Evolutionary conservation across 2,888 invertebrate species (phyloP).

Genomic region (Hedya salicella): DNA sequence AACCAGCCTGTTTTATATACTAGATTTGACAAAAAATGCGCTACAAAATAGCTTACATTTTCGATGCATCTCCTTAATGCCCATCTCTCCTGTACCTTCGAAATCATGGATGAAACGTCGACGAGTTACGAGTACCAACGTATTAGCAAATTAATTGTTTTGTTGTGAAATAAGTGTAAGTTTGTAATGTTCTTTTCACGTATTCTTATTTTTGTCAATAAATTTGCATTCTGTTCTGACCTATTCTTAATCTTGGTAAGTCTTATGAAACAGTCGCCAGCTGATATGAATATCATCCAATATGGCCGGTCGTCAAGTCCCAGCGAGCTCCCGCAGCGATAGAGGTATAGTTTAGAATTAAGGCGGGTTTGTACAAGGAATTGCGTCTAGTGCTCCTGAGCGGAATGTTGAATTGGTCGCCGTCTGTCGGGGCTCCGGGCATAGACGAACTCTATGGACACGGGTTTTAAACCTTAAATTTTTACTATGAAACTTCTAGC

Average conservation of each 20-base stretch:
- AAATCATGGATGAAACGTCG: too few relatives aligned
- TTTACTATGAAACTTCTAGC: not conserved
- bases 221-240: too few relatives aligned
- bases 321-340: not conserved
- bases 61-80: too few relatives aligned
- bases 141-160: too few relatives aligned
- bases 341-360: constrained; percentile 26
- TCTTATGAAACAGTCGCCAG: not conserved
- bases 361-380: constrained; percentile 28
- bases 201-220: too few relatives aligned
- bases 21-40: too few relatives aligned
- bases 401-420: constrained; percentile 24
- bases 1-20: too few relatives aligned
- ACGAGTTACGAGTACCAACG: too few relatives aligned
- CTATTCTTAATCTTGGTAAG: not conserved
- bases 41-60: too few relatives aligned
- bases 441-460: constrained; percentile 8
- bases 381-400: constrained; percentile 12
- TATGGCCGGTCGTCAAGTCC: not conserved
- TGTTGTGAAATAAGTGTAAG: too few relatives aligned
- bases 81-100: too few relatives aligned
- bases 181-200: too few relatives aligned
- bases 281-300: not conserved
- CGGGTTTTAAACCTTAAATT: not conserved
- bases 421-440: not conserved